These are phyloP conservation scores for Indicator indicator DNA, from an alignment of 2,113 vertebrate genomes.

Conservation along the genomic window DNA sequence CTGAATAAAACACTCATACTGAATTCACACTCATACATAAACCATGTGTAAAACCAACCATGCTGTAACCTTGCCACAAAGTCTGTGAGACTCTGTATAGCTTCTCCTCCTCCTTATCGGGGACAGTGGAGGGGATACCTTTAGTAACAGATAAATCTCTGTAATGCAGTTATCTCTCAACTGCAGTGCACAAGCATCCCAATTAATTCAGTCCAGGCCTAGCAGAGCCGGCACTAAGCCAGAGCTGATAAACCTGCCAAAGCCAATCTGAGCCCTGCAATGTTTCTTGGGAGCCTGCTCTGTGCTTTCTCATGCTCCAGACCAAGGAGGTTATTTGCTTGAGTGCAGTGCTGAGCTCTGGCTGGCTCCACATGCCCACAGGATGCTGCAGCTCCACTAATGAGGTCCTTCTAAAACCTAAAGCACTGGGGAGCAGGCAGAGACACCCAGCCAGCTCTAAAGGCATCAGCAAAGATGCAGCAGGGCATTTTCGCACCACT, in stretches of 20 bases:
- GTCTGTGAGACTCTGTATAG: slow-evolving; percentile 30
- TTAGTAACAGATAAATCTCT: slow-evolving; percentile 66
- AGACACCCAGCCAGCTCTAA: not conserved
- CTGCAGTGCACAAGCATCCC: slow-evolving; percentile 62
- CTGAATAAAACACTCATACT: not conserved
- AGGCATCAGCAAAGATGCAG: not conserved
- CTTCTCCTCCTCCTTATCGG: slow-evolving; percentile 39
- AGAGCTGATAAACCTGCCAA: slow-evolving; percentile 68
- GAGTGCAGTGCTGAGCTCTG: not conserved
- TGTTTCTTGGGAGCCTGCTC: slow-evolving; percentile 22
- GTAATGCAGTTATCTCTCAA: slow-evolving; percentile 70
- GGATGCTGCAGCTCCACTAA: accelerated
- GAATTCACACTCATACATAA: slow-evolving; percentile 25
- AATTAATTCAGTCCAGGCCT: slow-evolving; percentile 70
- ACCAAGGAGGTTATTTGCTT: not conserved
- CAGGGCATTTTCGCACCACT: not conserved
- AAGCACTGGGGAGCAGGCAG: not conserved
- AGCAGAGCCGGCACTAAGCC: slow-evolving; percentile 63
- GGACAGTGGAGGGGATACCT: slow-evolving; percentile 57
- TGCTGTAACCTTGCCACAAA: slow-evolving; percentile 17
- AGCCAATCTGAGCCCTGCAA: slow-evolving; percentile 59
- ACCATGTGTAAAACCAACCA: slow-evolving; percentile 1
- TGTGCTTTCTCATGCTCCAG: accelerated
- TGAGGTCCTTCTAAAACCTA: not conserved
- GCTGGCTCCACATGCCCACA: not conserved